A percentile compares a stretch with the other conserved stretches of the same genome.
These are phyloP conservation scores for Acronicta aceris DNA, from an alignment of 2,888 invertebrate species.

Conservation along the genomic window DNA sequence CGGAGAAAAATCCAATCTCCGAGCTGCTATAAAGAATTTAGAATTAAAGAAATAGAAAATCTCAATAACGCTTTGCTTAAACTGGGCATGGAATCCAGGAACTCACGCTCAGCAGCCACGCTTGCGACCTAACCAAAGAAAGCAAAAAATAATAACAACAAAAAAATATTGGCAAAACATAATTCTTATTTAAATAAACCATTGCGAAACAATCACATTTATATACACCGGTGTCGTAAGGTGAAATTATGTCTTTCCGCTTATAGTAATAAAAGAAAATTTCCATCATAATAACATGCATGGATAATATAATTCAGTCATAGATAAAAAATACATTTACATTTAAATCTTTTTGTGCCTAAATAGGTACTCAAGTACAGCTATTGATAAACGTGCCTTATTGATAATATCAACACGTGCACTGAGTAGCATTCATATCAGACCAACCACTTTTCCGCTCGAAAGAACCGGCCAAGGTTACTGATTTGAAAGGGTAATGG, in stretches of 20 bases:
- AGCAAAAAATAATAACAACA: no score
- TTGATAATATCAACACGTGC: constrained; percentile 1
- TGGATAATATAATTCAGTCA: constrained; percentile 1
- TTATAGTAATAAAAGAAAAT: not conserved
- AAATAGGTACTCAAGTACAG: not conserved
- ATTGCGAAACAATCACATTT: no score
- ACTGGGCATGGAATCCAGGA: no score
- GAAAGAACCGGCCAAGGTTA: constrained; percentile 5
- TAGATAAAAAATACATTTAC: constrained; percentile 25
- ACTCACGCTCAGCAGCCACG: no score
- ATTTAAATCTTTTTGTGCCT: constrained; percentile 12
- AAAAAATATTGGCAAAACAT: no score
- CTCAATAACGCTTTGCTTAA: no score
- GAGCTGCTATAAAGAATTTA: no score
- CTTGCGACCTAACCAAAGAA: no score
- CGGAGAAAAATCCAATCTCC: no score
- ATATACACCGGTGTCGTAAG: not conserved
- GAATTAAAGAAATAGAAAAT: no score
- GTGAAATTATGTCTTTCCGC: not conserved
- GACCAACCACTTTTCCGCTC: constrained; percentile 8
- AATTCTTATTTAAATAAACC: no score
- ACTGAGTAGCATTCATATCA: constrained; percentile 12
- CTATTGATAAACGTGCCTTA: not conserved
- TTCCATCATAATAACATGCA: not conserved
- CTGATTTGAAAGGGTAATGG: constrained; percentile 6